Conservation (phyloP, 2,888 invertebrate species). For the Leptodirus hochenwartii region DNA sequence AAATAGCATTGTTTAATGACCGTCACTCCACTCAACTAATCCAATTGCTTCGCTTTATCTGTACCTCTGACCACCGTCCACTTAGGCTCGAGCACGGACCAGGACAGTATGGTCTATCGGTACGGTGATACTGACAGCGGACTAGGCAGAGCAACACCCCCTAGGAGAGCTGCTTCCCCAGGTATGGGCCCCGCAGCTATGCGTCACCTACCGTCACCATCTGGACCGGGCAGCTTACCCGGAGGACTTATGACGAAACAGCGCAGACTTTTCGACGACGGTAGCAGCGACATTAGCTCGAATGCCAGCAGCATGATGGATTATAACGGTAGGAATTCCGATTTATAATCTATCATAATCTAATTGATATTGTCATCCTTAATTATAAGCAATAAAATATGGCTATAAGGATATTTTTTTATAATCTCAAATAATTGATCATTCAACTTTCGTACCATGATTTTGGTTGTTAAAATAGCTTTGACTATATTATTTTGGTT, state of each 20-base stretch:
- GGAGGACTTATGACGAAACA: constrained; percentile 58
- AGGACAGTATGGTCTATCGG: constrained; percentile 35
- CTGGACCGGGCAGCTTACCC: constrained; percentile 67
- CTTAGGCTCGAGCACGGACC: constrained; percentile 38
- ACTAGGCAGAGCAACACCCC: constrained; percentile 72
- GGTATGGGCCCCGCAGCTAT: constrained; percentile 44
- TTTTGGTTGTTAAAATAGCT: constrained; percentile 1
- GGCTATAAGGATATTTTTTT: too few relatives aligned
- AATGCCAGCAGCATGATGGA: constrained; percentile 75
- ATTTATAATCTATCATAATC: neutral
- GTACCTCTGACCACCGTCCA: too few relatives aligned
- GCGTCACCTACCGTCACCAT: constrained; percentile 65
- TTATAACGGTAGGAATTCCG: constrained; percentile 46
- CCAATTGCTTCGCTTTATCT: too few relatives aligned
- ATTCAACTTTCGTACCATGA: neutral
- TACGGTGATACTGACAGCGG: constrained; percentile 64
- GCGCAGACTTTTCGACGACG: constrained; percentile 45
- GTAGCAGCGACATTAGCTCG: constrained; percentile 65
- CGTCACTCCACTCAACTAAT: too few relatives aligned
- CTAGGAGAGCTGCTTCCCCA: constrained; percentile 71
- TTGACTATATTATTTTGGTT: neutral
- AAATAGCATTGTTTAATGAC: too few relatives aligned
- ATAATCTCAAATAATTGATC: too few relatives aligned
- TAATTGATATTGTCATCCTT: too few relatives aligned
- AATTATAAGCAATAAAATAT: too few relatives aligned